phyloP scores from a whole-genome alignment of 1,140 invertebrate species.

The Drosophila mojavensis region DNA sequence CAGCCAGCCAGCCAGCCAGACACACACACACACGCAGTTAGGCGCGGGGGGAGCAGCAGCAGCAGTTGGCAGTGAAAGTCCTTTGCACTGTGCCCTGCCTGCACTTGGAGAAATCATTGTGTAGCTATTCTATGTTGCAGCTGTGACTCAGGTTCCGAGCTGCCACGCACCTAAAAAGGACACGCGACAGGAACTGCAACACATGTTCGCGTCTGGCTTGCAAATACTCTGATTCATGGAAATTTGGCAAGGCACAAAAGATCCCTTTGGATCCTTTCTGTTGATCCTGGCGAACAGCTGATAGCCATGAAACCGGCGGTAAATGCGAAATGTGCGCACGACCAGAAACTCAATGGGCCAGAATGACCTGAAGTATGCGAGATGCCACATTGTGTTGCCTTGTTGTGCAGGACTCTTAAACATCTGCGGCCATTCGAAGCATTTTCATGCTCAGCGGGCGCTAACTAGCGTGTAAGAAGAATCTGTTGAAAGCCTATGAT shows the following conservation, averaged over 20 bases:
- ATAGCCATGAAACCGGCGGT: conserved; percentile 61
- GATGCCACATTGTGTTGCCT: conserved; percentile 3
- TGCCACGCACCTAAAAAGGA: conserved; percentile 50
- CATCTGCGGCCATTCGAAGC: conserved; percentile 30
- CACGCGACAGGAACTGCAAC: conserved; percentile 49
- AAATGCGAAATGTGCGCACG: conserved; percentile 41
- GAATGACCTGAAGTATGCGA: conserved; percentile 24
- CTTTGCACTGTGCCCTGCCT: conserved; percentile 64
- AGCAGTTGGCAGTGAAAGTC: conserved; percentile 75
- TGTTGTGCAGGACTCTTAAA: conserved; percentile 18
- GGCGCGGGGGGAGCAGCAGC: conserved; percentile 36
- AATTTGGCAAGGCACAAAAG: conserved; percentile 43
- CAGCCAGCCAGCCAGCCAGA: conserved; percentile 41
- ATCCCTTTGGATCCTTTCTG: conserved; percentile 18
- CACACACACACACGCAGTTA: background rate
- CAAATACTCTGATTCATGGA: conserved; percentile 54
- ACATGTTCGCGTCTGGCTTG: conserved; percentile 30
- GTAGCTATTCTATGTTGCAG: conserved; percentile 44
- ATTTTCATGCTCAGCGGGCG: conserved; percentile 5
- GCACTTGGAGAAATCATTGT: conserved; percentile 73
- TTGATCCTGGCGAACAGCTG: conserved; percentile 57
- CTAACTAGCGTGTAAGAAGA: too few species aligned
- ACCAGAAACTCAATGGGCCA: conserved; percentile 43
- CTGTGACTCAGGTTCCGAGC: conserved; percentile 48
- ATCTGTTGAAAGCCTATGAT: too few species aligned